Percentiles rank a stretch among this genome's conserved stretches.
phyloP scores from a whole-genome alignment of 2,888 invertebrate genomes.

The Anagyrus pseudococci region DNA sequence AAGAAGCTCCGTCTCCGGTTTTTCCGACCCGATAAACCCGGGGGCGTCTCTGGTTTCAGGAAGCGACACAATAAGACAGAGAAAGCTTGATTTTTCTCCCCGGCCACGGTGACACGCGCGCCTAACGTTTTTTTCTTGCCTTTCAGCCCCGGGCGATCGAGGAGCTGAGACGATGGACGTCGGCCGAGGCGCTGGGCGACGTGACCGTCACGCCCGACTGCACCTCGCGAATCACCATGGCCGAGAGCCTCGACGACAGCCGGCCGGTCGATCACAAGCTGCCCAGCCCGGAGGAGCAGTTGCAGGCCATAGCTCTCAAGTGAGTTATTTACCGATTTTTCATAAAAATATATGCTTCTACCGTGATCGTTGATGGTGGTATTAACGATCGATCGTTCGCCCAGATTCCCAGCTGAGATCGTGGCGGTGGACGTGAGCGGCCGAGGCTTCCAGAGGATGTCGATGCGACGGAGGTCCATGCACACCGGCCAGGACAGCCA shows the following conservation, averaged over 20 bases:
- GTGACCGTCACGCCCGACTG: conserved; percentile 82
- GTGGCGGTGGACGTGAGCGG: conserved; percentile 91
- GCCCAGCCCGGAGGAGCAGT: conserved; percentile 87
- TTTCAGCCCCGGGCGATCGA: conserved; percentile 80
- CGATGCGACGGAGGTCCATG: conserved; percentile 82
- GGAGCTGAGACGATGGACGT: conserved; percentile 85
- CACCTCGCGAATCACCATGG: conserved; percentile 70
- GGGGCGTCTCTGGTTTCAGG: conserved; percentile 30
- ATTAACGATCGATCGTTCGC: neutral
- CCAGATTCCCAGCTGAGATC: conserved; percentile 85
- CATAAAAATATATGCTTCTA: conserved; percentile 27
- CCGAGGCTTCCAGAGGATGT: conserved; percentile 87
- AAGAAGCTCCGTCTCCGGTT: no score
- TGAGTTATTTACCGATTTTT: conserved; percentile 49
- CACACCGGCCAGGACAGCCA: conserved; percentile 54
- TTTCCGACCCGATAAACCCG: conserved; percentile 47
- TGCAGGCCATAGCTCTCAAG: conserved; percentile 83
- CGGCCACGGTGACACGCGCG: no score
- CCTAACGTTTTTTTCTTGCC: neutral
- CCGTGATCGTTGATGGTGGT: no score
- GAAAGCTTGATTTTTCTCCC: no score
- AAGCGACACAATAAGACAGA: conserved; percentile 23
- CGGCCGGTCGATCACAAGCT: conserved; percentile 84
- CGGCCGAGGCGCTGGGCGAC: conserved; percentile 81
- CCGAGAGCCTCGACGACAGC: conserved; percentile 67